Base-by-base conservation (phyloP, 2,113 vertebrate genomes). In the Chionis minor region DNA sequence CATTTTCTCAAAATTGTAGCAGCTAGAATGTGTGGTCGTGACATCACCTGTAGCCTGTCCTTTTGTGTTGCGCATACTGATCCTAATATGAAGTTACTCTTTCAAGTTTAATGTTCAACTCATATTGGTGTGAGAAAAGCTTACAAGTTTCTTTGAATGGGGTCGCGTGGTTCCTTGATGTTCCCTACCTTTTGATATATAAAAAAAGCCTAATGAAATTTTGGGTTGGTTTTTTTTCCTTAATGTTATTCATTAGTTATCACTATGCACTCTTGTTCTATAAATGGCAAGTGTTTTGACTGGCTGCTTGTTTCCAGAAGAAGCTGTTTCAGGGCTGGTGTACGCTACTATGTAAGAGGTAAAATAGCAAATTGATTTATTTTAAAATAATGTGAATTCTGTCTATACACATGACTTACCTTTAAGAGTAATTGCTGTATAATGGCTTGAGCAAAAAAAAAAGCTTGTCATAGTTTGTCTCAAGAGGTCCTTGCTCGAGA, bases 281-380 rank as follows among this genome's bases (percentile, higher is more conserved):
- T 99, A 96, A 99, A 99, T 73, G 99, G 99, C 17, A 99, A 99
- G 81, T 94, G 98, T 96, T 99, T 99, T 80, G 99, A 99, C 62
- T 99, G 99, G 99, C 98, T 98, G 82, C 98, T 99, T 49, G 98
- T 99, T 96, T 99, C 99, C 33, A 98, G 99, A 95, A 98, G 99
- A 96, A 99, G 99, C 96, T 99, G 99, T 90, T 99, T 99, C 98
- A 98, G 99, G 89, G 99, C 99, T 21, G 99, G 99, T 0, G 99
- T 99, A 4, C 98, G 99, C 74, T 99, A 99, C 97, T 99, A 99
- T 19, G 98, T 99, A 24, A 96, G 99, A 99, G 99, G 99, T 99
- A 97, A 98, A 96, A 65, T 7, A 81, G 27, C 22, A 72, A 45
- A 52, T 23, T 26, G 3, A 54, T 83, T 33, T 79, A 8, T 63